phyloP scores from a whole-genome alignment of 2,113 vertebrate species.

The Callipepla squamata region DNA sequence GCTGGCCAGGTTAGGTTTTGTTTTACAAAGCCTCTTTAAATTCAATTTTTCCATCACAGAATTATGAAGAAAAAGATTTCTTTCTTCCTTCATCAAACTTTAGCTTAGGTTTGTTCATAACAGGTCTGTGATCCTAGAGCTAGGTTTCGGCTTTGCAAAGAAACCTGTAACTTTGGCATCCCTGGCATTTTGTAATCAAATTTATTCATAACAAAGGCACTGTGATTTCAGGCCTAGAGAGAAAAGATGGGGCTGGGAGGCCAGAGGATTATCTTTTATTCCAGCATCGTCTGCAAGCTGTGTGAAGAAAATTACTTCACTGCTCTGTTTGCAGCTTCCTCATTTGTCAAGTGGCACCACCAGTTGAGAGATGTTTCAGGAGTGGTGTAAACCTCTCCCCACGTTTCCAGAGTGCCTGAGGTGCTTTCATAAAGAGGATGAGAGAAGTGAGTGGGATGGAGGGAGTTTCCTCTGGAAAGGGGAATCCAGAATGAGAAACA shows the following conservation, averaged over 20 bases:
- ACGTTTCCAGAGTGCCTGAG: background rate
- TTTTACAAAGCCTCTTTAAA: conserved; percentile 62
- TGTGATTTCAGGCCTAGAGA: background rate
- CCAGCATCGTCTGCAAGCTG: background rate
- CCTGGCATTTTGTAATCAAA: background rate
- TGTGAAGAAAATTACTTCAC: background rate
- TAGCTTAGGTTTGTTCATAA: background rate
- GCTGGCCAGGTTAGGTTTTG: background rate
- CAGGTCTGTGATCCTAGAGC: background rate
- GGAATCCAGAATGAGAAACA: conserved; percentile 65
- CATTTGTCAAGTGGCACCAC: fast-evolving
- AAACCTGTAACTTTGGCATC: conserved; percentile 2
- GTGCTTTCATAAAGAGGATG: conserved; percentile 1
- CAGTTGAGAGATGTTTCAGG: background rate
- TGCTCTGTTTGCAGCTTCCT: background rate
- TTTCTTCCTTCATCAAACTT: conserved; percentile 51
- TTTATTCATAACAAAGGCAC: background rate
- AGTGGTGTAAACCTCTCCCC: conserved; percentile 10
- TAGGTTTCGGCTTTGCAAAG: conserved; percentile 35
- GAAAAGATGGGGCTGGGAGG: background rate
- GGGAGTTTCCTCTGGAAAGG: conserved; percentile 50
- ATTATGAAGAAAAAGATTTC: conserved; percentile 47
- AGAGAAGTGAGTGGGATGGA: conserved; percentile 46
- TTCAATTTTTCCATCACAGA: background rate
- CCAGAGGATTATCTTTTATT: background rate